Percentiles rank a stretch among this genome's conserved stretches.
Conservation (phyloP, 2,797 vertebrate species). For the Phalanger gymnotis region DNA sequence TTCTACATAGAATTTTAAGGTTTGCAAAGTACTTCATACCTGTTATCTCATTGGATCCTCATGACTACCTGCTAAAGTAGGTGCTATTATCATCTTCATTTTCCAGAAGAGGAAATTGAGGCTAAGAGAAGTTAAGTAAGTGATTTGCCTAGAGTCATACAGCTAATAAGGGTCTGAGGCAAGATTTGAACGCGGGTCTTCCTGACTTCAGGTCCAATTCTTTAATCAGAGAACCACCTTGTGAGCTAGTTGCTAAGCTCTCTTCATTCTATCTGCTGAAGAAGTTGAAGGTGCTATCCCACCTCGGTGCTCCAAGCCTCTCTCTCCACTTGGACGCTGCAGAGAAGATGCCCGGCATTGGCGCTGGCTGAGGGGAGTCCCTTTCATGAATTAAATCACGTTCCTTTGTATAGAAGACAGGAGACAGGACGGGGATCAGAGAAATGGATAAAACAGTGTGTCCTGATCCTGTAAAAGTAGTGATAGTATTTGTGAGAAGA, state of each 20-base stretch:
- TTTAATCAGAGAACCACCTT: not conserved
- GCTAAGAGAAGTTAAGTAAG: not conserved
- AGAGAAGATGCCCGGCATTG: not conserved
- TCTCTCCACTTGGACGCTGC: not conserved
- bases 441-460: not conserved
- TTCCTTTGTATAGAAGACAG: not conserved
- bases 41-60: not conserved
- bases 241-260: not conserved
- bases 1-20: not conserved
- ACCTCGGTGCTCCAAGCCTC: not conserved
- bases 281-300: not conserved
- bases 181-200: not conserved
- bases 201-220: not conserved
- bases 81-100: not conserved
- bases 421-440: not conserved
- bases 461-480: not conserved
- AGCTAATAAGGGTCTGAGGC: not conserved
- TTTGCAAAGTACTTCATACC: not conserved
- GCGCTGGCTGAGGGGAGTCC: not conserved
- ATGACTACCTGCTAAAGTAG: not conserved
- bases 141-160: not conserved
- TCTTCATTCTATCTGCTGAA: not conserved
- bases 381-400: not conserved
- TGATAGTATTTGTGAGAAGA: not conserved
- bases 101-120: not conserved